These are phyloP conservation scores for Poliocrania exsul DNA, from an alignment of 2,797 vertebrate species.

Conservation along the genomic window DNA sequence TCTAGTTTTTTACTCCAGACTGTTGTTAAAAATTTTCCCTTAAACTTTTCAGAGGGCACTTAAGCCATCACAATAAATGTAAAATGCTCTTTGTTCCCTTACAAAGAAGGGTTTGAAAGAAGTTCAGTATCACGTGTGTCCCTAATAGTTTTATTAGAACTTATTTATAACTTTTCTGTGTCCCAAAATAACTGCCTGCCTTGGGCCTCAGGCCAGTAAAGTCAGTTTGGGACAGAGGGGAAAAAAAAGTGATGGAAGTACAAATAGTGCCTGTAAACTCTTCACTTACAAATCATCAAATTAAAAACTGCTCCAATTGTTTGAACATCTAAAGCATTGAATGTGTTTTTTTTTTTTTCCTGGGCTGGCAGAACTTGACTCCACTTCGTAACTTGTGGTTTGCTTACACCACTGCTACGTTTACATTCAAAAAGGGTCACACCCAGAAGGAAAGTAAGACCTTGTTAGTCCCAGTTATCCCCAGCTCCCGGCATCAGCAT, in stretches of 20 bases:
- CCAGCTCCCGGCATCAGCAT: background rate
- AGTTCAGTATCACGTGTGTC: background rate
- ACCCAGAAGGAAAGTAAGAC: constrained; percentile 28
- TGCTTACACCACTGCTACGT: background rate
- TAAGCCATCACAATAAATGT: background rate
- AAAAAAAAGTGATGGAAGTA: background rate
- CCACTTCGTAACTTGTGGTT: background rate
- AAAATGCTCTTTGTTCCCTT: constrained; percentile 22
- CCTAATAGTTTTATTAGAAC: constrained; percentile 12
- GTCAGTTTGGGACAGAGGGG: background rate
- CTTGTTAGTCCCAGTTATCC: background rate
- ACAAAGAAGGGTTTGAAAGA: constrained; percentile 41
- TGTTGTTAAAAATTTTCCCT: background rate
- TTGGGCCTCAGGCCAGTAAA: constrained; percentile 31
- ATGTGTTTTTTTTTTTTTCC: background rate
- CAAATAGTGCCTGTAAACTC: constrained; percentile 36
- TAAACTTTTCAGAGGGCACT: constrained; percentile 23
- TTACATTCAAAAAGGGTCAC: background rate
- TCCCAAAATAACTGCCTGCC: constrained; percentile 37
- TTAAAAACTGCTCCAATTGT: background rate
- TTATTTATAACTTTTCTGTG: constrained; percentile 33
- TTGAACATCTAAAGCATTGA: background rate
- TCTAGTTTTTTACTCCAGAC: background rate
- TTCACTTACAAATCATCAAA: background rate
- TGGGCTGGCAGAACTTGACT: background rate